These are phyloP conservation scores for Synanthedon andrenaeformis DNA, from an alignment of 2,888 invertebrate genomes.

Conservation along the genomic window DNA sequence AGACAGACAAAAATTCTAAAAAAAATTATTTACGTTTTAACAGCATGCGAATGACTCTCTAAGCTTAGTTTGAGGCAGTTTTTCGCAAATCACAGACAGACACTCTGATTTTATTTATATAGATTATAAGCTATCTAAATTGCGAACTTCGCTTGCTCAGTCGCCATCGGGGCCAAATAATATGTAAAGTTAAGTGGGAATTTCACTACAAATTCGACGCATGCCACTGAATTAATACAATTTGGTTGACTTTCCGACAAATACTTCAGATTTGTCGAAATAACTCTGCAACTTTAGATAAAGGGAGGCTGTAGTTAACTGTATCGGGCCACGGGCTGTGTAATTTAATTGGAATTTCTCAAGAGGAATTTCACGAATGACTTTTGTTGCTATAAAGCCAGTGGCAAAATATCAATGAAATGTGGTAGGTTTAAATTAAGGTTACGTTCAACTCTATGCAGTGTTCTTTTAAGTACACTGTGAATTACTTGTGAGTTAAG, in stretches of 20 bases:
- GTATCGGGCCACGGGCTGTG: constrained; percentile 30
- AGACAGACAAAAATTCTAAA: too few relatives aligned
- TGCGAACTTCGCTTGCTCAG: background rate
- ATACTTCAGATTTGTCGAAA: constrained; percentile 50
- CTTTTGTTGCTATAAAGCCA: constrained; percentile 33
- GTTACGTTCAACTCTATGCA: too few relatives aligned
- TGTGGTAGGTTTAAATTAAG: too few relatives aligned
- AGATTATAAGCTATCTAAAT: too few relatives aligned
- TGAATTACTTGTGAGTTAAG: too few relatives aligned
- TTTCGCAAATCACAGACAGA: too few relatives aligned
- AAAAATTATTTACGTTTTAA: too few relatives aligned
- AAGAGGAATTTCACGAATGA: constrained; percentile 48
- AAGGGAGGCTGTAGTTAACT: constrained; percentile 38
- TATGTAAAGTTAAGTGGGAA: constrained; percentile 4
- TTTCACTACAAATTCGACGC: constrained; percentile 24
- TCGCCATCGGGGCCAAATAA: background rate
- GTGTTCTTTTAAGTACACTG: too few relatives aligned
- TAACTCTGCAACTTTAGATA: constrained; percentile 47
- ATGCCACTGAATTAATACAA: constrained; percentile 13
- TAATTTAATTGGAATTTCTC: constrained; percentile 57
- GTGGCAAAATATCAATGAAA: constrained; percentile 15
- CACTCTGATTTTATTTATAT: too few relatives aligned
- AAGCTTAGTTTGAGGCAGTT: too few relatives aligned
- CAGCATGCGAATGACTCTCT: too few relatives aligned
- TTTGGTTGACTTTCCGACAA: constrained; percentile 13